phyloP scores from a whole-genome alignment of 2,888 invertebrate genomes.

The Eledona agricola region DNA sequence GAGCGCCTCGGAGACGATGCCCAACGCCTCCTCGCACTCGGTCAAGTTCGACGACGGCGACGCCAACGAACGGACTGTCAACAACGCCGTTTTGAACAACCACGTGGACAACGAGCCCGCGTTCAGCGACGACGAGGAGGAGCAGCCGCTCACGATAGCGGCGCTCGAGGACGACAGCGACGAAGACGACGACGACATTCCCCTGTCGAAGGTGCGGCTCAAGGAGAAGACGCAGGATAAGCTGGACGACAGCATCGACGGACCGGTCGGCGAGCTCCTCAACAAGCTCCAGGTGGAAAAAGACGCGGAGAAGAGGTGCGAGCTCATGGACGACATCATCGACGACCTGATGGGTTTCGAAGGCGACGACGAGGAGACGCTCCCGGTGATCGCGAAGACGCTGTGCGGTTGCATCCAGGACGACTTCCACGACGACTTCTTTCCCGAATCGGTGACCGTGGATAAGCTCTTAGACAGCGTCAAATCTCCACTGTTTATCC shows the following conservation, averaged over 20 bases:
- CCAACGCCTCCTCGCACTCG: slow-evolving; percentile 64
- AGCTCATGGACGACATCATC: slow-evolving; percentile 63
- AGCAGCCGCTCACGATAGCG: slow-evolving; percentile 60
- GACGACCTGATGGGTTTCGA: slow-evolving; percentile 32
- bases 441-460: slow-evolving; percentile 68
- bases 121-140: slow-evolving; percentile 89
- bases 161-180: slow-evolving; percentile 72
- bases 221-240: slow-evolving; percentile 64
- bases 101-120: slow-evolving; percentile 74
- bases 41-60: slow-evolving; percentile 51
- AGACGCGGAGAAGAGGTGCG: slow-evolving; percentile 69
- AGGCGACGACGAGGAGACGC: slow-evolving; percentile 29
- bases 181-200: slow-evolving; percentile 79
- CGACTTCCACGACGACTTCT: slow-evolving; percentile 61
- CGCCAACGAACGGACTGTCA: slow-evolving; percentile 42
- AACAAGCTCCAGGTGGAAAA: slow-evolving; percentile 68
- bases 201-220: slow-evolving; percentile 78
- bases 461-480: slow-evolving; percentile 79
- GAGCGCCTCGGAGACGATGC: slow-evolving; percentile 58
- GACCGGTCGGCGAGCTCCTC: slow-evolving; percentile 67
- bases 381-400: slow-evolving; percentile 67
- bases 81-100: slow-evolving; percentile 57
- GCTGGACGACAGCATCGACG: slow-evolving; percentile 62
- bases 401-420: slow-evolving; percentile 68
- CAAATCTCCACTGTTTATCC: slow-evolving; percentile 80